Conservation (phyloP, 2,113 vertebrate genomes). For the Chaenogobius annularis region DNA sequence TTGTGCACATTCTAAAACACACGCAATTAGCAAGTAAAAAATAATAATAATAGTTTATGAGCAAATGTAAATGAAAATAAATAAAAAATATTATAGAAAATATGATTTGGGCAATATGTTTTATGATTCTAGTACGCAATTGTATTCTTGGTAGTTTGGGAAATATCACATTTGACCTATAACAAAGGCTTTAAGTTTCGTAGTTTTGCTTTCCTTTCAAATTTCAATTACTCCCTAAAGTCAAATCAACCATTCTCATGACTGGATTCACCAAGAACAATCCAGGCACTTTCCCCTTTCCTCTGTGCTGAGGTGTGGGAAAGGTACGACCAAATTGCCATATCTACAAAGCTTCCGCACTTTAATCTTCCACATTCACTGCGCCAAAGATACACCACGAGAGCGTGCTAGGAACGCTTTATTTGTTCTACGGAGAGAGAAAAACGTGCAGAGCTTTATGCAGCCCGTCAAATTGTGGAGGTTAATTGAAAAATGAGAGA, state of each 20-base stretch:
- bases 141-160: too few species aligned
- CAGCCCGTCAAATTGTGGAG: conserved; percentile 86
- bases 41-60: too few species aligned
- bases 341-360: conserved; percentile 80
- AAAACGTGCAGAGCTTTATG: conserved; percentile 79
- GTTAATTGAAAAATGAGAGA: conserved; percentile 97
- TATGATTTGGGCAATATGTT: too few species aligned
- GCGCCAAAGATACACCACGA: conserved; percentile 52
- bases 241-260: conserved; percentile 41
- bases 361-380: conserved; percentile 76
- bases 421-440: conserved; percentile 81
- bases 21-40: too few species aligned
- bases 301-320: conserved; percentile 46
- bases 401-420: conserved; percentile 60
- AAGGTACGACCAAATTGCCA: conserved; percentile 74
- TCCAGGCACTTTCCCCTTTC: conserved; percentile 4
- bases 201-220: too few species aligned
- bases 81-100: too few species aligned
- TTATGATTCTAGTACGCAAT: too few species aligned
- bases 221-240: background rate
- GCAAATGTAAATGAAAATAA: too few species aligned
- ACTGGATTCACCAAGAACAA: conserved; percentile 12
- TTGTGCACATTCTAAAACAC: too few species aligned
- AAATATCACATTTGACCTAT: too few species aligned
- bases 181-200: too few species aligned